Evolutionary conservation across 1,140 invertebrate genomes (phyloP).

Genomic region (Hylyphantes graminicola): DNA sequence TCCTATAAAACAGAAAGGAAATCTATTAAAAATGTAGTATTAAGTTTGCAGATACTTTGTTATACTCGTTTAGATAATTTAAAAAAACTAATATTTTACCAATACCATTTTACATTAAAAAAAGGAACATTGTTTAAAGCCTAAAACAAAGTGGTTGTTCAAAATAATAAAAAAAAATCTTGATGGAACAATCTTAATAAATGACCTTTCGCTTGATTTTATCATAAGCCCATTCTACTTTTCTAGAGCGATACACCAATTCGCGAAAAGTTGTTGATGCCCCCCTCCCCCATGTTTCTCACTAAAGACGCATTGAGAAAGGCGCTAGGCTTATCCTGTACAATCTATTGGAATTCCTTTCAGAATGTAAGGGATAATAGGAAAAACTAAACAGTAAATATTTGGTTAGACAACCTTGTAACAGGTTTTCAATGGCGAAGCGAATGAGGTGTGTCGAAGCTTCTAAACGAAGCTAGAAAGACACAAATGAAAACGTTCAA

Average conservation of each 20-base stretch:
- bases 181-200: constrained; percentile 18
- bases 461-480: too few species aligned
- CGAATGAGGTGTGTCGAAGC: too few species aligned
- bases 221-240: neutral
- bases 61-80: too few species aligned
- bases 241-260: constrained; percentile 15
- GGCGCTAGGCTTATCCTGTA: constrained; percentile 12
- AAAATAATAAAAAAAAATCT: constrained; percentile 7
- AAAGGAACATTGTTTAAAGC: too few species aligned
- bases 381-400: neutral
- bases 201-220: constrained; percentile 8
- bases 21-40: too few species aligned
- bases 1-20: too few species aligned
- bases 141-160: neutral
- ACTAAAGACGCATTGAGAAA: constrained; percentile 24
- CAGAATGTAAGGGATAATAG: neutral
- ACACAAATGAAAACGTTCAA: too few species aligned
- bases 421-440: too few species aligned
- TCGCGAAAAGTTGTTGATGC: neutral
- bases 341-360: constrained; percentile 48
- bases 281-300: neutral
- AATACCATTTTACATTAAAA: too few species aligned
- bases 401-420: too few species aligned
- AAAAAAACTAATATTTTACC: too few species aligned
- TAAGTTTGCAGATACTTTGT: too few species aligned